These are phyloP conservation scores for Rhopalosiphum maidis DNA, from an alignment of 1,140 invertebrate species.

Conservation along the genomic window DNA sequence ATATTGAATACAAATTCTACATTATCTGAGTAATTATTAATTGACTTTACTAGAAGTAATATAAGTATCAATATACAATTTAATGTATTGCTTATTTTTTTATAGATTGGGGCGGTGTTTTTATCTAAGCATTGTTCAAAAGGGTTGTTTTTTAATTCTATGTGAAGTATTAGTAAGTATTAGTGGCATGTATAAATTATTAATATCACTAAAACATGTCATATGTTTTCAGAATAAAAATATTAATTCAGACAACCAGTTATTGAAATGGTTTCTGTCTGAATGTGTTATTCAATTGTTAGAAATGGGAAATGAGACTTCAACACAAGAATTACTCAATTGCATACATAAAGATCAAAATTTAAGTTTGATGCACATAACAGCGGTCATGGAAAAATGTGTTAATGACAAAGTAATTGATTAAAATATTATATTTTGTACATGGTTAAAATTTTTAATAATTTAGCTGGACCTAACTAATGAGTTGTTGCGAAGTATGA, in stretches of 20 bases:
- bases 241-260: slow-evolving; percentile 17
- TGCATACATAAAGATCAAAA: slow-evolving; percentile 36
- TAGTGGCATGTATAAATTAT: neutral
- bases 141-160: slow-evolving; percentile 49
- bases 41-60: neutral
- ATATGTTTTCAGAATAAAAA: slow-evolving; percentile 42
- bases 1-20: slow-evolving; percentile 22
- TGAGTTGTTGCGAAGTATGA: slow-evolving; percentile 47
- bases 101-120: slow-evolving; percentile 26
- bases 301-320: slow-evolving; percentile 51
- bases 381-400: slow-evolving; percentile 49
- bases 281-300: slow-evolving; percentile 46
- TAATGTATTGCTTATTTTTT: neutral
- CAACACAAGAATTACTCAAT: slow-evolving; percentile 40
- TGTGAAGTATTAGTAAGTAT: slow-evolving; percentile 50
- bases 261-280: slow-evolving; percentile 51
- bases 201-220: neutral
- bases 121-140: slow-evolving; percentile 48
- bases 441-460: neutral
- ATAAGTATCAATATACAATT: neutral
- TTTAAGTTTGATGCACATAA: slow-evolving; percentile 50
- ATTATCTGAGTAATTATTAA: slow-evolving; percentile 39
- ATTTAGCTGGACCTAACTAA: slow-evolving; percentile 39
- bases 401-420: slow-evolving; percentile 24
- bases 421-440: slow-evolving; percentile 9